Percentiles rank a stretch among this genome's conserved stretches.
Conservation (phyloP, 2,113 vertebrate genomes). For the Catharus minimus region DNA sequence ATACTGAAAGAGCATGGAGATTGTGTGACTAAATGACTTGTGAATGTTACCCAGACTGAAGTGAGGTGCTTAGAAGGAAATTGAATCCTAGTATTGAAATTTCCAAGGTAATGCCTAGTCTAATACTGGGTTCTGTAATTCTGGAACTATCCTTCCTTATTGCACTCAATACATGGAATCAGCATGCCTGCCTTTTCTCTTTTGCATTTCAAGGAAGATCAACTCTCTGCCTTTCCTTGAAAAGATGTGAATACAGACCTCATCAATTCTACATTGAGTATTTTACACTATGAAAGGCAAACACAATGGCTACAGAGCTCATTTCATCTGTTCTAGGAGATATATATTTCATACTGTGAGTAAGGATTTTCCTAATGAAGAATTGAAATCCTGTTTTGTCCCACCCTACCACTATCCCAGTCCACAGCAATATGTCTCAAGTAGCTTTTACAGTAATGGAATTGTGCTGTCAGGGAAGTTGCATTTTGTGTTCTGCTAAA, state of each 20-base stretch:
- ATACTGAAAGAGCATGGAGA: not conserved
- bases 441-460: constrained; percentile 14
- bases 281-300: not conserved
- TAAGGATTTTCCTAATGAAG: not conserved
- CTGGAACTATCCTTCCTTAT: not conserved
- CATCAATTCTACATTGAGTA: not conserved
- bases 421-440: not conserved
- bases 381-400: not conserved
- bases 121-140: not conserved
- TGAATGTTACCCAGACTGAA: not conserved
- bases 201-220: not conserved
- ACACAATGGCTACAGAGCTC: not conserved
- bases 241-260: not conserved
- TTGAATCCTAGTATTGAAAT: not conserved
- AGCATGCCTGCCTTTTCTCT: not conserved
- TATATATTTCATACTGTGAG: not conserved
- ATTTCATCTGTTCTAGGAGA: not conserved
- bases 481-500: constrained; percentile 3
- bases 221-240: not conserved
- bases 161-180: not conserved
- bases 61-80: not conserved
- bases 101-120: not conserved
- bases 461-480: not conserved
- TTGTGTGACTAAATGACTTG: not conserved
- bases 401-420: not conserved